phyloP scores from a whole-genome alignment of 1,140 invertebrate genomes.

The Bombus picipes region DNA sequence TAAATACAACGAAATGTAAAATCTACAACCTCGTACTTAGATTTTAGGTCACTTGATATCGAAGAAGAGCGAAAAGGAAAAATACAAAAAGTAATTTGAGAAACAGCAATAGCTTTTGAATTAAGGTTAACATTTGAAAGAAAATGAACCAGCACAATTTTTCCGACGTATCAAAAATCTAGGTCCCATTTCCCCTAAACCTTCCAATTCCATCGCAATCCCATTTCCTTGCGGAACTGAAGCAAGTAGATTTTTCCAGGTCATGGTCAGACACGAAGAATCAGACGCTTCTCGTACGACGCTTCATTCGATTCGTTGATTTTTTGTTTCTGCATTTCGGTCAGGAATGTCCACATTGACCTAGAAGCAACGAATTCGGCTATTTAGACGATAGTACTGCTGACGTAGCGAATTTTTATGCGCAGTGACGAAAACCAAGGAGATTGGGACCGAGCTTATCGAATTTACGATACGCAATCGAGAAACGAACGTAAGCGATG shows the following conservation, averaged over 20 bases:
- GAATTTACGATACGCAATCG: background rate
- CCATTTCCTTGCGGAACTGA: constrained; percentile 1
- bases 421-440: background rate
- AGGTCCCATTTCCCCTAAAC: background rate
- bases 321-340: background rate
- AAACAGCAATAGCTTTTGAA: background rate
- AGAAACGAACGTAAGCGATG: background rate
- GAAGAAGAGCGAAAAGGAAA: background rate
- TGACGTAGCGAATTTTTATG: background rate
- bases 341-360: constrained; percentile 4
- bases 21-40: background rate
- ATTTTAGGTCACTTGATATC: background rate
- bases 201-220: background rate
- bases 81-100: background rate
- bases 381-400: background rate
- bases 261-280: constrained; percentile 35
- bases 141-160: background rate
- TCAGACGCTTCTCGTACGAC: background rate
- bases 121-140: background rate
- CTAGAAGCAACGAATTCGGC: background rate
- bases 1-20: background rate
- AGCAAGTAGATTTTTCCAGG: constrained; percentile 18
- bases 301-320: background rate
- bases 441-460: constrained; percentile 5
- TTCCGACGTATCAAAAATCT: background rate